Evolutionary conservation across 2,797 vertebrate species (phyloP).

Genomic region (Dicrostonyx torquatus): DNA sequence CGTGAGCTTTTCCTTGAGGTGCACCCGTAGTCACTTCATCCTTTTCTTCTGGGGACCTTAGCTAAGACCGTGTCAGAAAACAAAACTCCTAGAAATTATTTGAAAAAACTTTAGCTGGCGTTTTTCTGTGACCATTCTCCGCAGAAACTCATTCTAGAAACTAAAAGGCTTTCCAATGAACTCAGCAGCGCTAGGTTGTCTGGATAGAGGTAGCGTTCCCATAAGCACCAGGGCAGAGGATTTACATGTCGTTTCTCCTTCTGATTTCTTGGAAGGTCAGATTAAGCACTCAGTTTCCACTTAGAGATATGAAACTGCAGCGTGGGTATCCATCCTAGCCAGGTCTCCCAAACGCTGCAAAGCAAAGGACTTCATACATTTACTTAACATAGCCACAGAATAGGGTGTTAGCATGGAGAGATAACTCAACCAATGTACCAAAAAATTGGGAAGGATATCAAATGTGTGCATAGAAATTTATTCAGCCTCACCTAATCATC

Average conservation of each 20-base stretch:
- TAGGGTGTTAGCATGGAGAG: neutral
- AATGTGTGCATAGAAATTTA: neutral
- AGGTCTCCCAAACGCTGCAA: too few relatives aligned
- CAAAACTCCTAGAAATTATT: neutral
- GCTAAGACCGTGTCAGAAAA: neutral
- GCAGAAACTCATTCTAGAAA: neutral
- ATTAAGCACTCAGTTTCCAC: neutral
- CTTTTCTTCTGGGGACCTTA: neutral
- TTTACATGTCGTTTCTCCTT: neutral
- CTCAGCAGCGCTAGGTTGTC: neutral
- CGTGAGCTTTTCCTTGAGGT: neutral
- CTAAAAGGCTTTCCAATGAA: neutral
- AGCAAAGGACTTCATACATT: neutral
- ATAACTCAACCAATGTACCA: neutral
- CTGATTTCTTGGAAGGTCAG: neutral
- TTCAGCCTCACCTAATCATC: neutral
- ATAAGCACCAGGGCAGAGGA: neutral
- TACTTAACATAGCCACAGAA: neutral
- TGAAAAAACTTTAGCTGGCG: neutral
- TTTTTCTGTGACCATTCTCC: neutral
- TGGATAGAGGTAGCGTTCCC: neutral
- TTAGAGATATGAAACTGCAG: neutral
- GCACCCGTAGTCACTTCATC: neutral
- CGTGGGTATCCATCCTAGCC: neutral
- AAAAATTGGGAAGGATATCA: neutral